Percentiles rank a stretch among this genome's conserved stretches.
Conservation (phyloP, 2,888 invertebrate genomes). For the Dicroscelio sp. region DNA sequence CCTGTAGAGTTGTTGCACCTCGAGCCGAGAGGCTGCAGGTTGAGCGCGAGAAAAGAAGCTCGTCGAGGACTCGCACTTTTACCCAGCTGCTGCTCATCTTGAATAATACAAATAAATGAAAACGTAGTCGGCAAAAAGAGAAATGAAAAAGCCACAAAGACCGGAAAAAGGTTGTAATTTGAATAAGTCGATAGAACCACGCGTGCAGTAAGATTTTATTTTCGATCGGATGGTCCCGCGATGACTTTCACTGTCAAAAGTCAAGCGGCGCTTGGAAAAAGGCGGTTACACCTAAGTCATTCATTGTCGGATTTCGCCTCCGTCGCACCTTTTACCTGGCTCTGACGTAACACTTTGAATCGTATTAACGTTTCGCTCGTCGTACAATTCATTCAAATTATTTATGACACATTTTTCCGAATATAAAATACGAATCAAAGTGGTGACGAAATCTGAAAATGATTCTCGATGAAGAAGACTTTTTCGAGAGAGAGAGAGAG, state of each 20-base stretch:
- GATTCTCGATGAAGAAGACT: too few species aligned
- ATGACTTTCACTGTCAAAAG: slow-evolving; percentile 75
- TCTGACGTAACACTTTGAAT: slow-evolving; percentile 55
- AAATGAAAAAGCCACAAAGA: too few species aligned
- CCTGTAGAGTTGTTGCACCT: slow-evolving; percentile 70
- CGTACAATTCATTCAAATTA: slow-evolving; percentile 52
- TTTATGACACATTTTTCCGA: slow-evolving; percentile 50
- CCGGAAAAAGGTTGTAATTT: neutral
- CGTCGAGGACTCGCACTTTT: neutral
- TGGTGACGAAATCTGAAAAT: neutral
- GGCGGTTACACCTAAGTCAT: slow-evolving; percentile 57
- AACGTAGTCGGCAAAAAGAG: too few species aligned
- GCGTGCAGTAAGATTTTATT: slow-evolving; percentile 21
- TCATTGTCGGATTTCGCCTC: slow-evolving; percentile 53
- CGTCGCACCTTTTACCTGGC: slow-evolving; percentile 41
- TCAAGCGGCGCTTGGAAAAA: slow-evolving; percentile 57
- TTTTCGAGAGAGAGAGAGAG: too few species aligned
- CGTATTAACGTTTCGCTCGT: slow-evolving; percentile 13
- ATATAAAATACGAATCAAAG: slow-evolving; percentile 23
- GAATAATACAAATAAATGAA: too few species aligned
- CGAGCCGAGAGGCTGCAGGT: slow-evolving; percentile 44
- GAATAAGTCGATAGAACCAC: too few species aligned
- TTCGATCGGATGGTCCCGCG: slow-evolving; percentile 29
- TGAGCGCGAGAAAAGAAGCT: slow-evolving; percentile 54
- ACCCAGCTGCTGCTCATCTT: too few species aligned